Base-by-base conservation (phyloP, 2,113 vertebrate species). In the Nymphicus hollandicus region DNA sequence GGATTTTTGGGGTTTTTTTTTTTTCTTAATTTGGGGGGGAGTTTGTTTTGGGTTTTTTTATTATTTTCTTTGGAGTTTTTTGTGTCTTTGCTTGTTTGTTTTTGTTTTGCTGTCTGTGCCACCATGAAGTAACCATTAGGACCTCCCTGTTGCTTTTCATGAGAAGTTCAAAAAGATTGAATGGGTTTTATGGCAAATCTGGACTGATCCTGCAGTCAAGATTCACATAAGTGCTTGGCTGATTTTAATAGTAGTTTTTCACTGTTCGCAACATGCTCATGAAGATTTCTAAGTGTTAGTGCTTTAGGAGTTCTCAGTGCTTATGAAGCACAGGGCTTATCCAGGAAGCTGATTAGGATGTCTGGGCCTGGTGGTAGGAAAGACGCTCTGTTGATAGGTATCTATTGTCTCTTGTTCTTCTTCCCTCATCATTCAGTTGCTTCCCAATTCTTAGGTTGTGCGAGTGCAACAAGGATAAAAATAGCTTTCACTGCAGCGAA, bases 21-120 rank as follows among this genome's bases (percentile, higher is more conserved):
- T 47, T 3, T 5, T 52, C 22, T 24, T 8, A 2, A 6, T 22
- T 41, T 17, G 8, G 8, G 6, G 16, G 24, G 3, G 1, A 2
- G 5, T 58, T 18, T 12, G 2, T 3, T 46, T 39, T 56, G 18
- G 17, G 6, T 9, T 9, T 6, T 19, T 8, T 11, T 6, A 35
- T 41, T 17, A 3, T 13, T 29, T 17, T 20, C 4, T 13, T 27
- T 53, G 13, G 10, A 16, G 6, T 29, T 41, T n/a, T 16, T 56
- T 25, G 3, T 17, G 13, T 56, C 2, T 3, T 50, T 27, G 3
- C 1, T 58, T 39, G 6, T 5, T 78, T 56, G 9, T 0, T 71
- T 64, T 44, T n/a, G 3, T 35, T 70, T 81, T 50, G 31, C 13
- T 50, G 69, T 35, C 8, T 39, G 25, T 41, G 10, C 12, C 15